Percentiles rank a stretch among this genome's conserved stretches.
Evolutionary conservation across 2,113 vertebrate species (phyloP).

Genomic region (Barnardius zonarius): DNA sequence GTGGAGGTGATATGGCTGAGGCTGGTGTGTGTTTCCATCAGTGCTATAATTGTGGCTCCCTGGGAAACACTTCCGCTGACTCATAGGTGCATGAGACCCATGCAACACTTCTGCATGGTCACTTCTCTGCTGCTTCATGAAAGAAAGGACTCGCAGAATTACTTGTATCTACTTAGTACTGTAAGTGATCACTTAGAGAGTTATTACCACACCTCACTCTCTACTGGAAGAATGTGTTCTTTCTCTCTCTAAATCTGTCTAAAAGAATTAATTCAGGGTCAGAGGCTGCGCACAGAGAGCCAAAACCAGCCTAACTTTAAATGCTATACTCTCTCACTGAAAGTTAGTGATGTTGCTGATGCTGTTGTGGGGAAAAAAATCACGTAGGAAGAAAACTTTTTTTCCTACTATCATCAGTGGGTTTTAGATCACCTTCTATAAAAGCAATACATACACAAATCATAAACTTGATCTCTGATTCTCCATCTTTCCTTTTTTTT

Average conservation of each 20-base stretch:
- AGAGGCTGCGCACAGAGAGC: neutral
- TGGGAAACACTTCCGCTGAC: fast-evolving
- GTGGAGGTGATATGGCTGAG: neutral
- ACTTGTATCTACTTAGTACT: neutral
- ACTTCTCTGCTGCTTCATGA: neutral
- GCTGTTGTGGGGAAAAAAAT: neutral
- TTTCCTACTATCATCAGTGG: neutral
- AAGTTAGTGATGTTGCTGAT: neutral
- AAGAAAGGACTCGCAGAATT: neutral
- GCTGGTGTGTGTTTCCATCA: neutral
- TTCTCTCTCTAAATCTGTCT: neutral
- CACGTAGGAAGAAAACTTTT: neutral
- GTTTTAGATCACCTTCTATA: neutral
- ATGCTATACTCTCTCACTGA: neutral
- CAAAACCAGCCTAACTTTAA: neutral
- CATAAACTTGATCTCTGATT: neutral
- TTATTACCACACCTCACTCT: neutral
- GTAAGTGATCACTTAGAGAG: neutral
- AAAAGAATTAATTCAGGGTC: neutral
- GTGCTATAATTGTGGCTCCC: neutral
- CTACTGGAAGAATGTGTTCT: neutral
- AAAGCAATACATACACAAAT: neutral
- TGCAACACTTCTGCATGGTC: fast-evolving
- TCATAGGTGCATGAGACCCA: fast-evolving
- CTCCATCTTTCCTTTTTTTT: neutral